These are phyloP conservation scores for Orius laevigatus DNA, from an alignment of 1,140 invertebrate species.

Conservation along the genomic window DNA sequence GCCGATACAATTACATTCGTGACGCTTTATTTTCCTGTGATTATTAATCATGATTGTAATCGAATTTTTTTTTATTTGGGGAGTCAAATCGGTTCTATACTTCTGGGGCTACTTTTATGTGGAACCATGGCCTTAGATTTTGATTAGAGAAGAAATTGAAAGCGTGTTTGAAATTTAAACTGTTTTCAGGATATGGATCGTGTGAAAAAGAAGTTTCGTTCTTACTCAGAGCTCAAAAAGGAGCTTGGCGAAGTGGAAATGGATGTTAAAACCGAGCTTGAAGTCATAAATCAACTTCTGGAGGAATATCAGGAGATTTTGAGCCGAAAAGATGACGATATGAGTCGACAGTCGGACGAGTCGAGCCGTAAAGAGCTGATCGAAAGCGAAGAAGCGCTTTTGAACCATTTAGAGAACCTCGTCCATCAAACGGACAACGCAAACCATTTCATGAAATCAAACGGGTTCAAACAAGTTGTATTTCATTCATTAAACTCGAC, in stretches of 20 bases:
- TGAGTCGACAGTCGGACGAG: constrained; percentile 11
- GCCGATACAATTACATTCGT: too few species aligned
- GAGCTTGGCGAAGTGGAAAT: constrained; percentile 42
- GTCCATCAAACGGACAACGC: constrained; percentile 66
- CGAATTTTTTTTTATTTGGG: too few species aligned
- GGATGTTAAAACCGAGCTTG: constrained; percentile 45
- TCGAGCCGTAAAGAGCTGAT: constrained; percentile 14
- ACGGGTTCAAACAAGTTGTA: constrained; percentile 35
- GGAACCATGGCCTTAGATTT: too few species aligned
- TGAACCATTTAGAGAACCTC: constrained; percentile 54
- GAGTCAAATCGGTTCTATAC: too few species aligned
- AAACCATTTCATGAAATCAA: constrained; percentile 38
- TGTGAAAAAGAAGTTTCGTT: constrained; percentile 31
- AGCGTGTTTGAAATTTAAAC: not conserved
- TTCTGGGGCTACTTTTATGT: too few species aligned
- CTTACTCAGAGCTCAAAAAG: constrained; percentile 49
- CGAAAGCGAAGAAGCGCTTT: constrained; percentile 32
- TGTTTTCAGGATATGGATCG: constrained; percentile 14
- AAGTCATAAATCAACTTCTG: constrained; percentile 44
- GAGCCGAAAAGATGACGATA: constrained; percentile 23
- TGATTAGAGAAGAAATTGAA: not conserved
- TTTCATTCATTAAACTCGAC: constrained; percentile 49
- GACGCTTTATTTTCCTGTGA: too few species aligned
- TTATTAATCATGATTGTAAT: too few species aligned
- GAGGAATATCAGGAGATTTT: constrained; percentile 27